Conservation (phyloP, 1,140 invertebrate genomes). For the Lethocerus indicus region DNA sequence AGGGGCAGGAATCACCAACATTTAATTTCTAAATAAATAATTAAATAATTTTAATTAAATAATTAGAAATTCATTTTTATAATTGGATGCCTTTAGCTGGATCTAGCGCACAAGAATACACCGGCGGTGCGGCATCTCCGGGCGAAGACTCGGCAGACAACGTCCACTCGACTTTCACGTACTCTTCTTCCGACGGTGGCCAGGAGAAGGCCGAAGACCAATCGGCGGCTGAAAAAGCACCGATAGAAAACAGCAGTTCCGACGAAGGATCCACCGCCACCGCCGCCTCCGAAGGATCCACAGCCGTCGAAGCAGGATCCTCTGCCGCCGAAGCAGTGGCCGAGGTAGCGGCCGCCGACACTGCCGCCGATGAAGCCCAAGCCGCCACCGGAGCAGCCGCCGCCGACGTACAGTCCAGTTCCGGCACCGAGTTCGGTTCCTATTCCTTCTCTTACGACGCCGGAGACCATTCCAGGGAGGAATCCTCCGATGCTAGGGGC, state of each 20-base stretch:
- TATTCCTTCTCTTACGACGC: conserved; percentile 20
- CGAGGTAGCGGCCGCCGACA: too few relatives aligned
- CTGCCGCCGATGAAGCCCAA: too few relatives aligned
- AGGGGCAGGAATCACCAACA: too few relatives aligned
- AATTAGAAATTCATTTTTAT: neutral
- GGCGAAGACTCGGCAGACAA: neutral
- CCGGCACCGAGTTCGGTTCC: conserved; percentile 7
- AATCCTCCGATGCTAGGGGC: conserved; percentile 18
- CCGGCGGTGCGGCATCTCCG: neutral
- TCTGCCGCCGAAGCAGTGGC: too few relatives aligned
- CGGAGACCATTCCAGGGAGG: conserved; percentile 16
- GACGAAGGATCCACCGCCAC: too few relatives aligned
- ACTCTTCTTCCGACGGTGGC: conserved; percentile 12
- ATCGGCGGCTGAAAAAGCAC: too few relatives aligned
- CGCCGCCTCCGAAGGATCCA: too few relatives aligned
- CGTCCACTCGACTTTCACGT: neutral
- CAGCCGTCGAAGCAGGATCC: too few relatives aligned
- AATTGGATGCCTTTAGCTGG: neutral
- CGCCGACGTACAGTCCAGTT: too few relatives aligned
- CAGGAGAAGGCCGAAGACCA: too few relatives aligned
- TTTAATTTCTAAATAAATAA: neutral
- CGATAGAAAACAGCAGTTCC: too few relatives aligned
- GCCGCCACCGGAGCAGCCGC: too few relatives aligned
- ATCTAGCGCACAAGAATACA: neutral
- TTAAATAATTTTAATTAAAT: neutral